These are phyloP conservation scores for Acanthoscelides obtectus DNA, from an alignment of 2,888 invertebrate genomes.

Conservation along the genomic window DNA sequence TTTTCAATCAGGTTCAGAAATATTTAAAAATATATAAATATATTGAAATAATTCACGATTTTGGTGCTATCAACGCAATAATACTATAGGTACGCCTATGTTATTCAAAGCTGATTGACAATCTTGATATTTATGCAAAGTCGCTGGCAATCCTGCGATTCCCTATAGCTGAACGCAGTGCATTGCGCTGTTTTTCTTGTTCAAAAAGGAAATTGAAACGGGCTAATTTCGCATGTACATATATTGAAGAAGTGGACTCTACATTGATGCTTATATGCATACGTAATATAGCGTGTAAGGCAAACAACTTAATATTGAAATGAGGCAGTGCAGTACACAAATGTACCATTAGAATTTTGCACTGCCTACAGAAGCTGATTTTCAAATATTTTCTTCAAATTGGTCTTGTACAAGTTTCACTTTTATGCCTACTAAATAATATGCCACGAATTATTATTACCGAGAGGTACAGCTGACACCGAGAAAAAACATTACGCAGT, in stretches of 20 bases:
- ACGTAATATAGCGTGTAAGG: constrained; percentile 26
- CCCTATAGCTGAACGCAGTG: not conserved
- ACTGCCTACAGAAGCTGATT: constrained; percentile 6
- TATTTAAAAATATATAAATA: no score
- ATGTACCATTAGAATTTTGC: constrained; percentile 1
- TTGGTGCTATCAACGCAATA: not conserved
- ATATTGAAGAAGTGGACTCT: constrained; percentile 9
- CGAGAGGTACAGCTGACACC: no score
- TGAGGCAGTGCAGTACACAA: constrained; percentile 9
- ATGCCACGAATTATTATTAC: no score
- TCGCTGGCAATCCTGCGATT: not conserved
- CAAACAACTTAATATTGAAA: constrained; percentile 31
- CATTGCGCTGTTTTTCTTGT: constrained; percentile 6
- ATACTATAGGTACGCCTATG: no score
- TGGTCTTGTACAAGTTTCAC: no score
- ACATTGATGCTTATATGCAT: constrained; percentile 23
- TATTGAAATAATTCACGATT: no score
- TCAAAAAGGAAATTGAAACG: constrained; percentile 18
- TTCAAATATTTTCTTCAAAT: no score
- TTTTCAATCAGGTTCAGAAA: no score
- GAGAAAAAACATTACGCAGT: no score
- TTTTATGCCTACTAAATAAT: no score
- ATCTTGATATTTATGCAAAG: not conserved
- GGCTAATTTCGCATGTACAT: constrained; percentile 27
- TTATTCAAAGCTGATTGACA: not conserved